These are phyloP conservation scores for Synergus umbraculus DNA, from an alignment of 2,888 invertebrate species.

Conservation along the genomic window DNA sequence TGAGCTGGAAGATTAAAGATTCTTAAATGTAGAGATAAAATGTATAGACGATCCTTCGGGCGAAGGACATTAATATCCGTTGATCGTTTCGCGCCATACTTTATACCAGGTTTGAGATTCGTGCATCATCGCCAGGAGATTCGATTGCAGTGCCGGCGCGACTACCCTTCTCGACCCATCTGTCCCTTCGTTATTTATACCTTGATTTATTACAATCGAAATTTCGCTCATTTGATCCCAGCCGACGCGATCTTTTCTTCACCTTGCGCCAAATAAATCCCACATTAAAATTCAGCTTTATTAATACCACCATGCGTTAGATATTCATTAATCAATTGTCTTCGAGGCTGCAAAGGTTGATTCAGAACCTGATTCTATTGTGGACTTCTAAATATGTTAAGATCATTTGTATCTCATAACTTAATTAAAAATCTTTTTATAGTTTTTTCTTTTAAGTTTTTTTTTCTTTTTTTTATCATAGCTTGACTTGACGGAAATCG, in stretches of 20 bases:
- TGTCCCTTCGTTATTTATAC: conserved; percentile 76
- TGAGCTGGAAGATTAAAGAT: neutral
- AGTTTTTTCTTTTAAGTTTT: neutral
- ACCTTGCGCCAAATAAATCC: conserved; percentile 41
- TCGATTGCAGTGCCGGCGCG: conserved; percentile 67
- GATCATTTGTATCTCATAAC: neutral
- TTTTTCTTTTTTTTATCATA: neutral
- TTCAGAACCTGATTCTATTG: neutral
- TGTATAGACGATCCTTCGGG: conserved; percentile 54
- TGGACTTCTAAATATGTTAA: neutral
- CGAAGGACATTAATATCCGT: conserved; percentile 70
- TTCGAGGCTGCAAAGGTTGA: neutral
- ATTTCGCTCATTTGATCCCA: conserved; percentile 70
- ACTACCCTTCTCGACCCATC: conserved; percentile 63
- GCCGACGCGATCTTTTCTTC: conserved; percentile 60
- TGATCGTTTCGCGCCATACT: conserved; percentile 62
- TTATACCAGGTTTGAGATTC: conserved; percentile 55
- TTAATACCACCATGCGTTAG: conserved; percentile 13
- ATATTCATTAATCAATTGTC: conserved; percentile 20
- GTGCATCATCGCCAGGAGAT: conserved; percentile 58
- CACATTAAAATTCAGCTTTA: neutral
- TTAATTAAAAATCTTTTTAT: neutral
- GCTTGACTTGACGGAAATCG: neutral
- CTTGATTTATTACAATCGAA: conserved; percentile 77
- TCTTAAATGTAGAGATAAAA: neutral